phyloP scores from a whole-genome alignment of 2,113 vertebrate species.

The Bos javanicus region DNA sequence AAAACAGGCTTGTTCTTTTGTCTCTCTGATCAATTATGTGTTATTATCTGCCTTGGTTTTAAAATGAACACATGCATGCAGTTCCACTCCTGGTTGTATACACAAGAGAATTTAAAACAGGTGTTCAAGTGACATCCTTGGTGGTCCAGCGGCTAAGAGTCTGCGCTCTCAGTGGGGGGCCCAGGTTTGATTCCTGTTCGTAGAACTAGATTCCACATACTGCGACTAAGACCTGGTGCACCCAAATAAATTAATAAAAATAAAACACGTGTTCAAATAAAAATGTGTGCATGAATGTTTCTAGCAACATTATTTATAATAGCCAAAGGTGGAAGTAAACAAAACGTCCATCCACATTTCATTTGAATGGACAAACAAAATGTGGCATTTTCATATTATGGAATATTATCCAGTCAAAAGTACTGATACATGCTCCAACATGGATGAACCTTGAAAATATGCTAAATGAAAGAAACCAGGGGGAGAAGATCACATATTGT shows the following conservation, averaged over 20 bases:
- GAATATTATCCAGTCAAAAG: background rate
- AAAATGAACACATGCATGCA: background rate
- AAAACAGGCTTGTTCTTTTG: background rate
- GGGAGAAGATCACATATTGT: background rate
- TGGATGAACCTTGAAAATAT: background rate
- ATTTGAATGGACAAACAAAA: background rate
- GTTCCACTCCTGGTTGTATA: background rate
- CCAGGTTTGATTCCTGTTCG: background rate
- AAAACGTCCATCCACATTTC: background rate
- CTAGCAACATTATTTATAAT: background rate
- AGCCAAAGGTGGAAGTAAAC: background rate
- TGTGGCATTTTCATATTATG: background rate
- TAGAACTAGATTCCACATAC: background rate
- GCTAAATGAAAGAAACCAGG: background rate
- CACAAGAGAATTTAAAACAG: background rate
- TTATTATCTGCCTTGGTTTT: background rate
- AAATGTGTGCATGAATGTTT: background rate
- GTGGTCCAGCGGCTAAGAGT: background rate
- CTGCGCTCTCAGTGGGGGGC: background rate
- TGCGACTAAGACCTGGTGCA: background rate
- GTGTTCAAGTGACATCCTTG: background rate
- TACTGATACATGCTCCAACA: background rate
- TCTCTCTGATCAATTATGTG: background rate
- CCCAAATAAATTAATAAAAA: background rate
- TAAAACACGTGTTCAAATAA: background rate